Evolutionary conservation across 2,888 invertebrate species (phyloP).

Genomic region (Pristionchus maxplancki): DNA sequence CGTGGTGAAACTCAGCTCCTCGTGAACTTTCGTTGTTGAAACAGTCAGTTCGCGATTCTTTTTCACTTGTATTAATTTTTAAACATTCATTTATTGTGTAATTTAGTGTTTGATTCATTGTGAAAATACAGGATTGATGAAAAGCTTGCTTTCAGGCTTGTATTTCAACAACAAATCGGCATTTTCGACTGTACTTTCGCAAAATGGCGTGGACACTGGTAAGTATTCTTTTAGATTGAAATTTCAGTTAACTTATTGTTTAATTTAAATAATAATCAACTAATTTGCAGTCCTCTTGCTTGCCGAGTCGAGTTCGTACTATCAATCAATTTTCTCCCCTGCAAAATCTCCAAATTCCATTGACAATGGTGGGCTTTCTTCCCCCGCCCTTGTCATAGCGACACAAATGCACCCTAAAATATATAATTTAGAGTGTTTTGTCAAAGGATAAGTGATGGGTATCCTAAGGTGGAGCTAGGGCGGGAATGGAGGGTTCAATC

Average conservation of each 20-base stretch:
- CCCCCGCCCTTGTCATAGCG: not conserved
- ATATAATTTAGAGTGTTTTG: not conserved
- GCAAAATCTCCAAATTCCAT: not conserved
- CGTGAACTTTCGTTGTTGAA: not conserved
- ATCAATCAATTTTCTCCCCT: not conserved
- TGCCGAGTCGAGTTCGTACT: not conserved
- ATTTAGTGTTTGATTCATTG: not conserved
- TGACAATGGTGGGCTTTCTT: not conserved
- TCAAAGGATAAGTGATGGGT: not conserved
- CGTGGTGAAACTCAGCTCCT: not conserved
- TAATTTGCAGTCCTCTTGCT: not conserved
- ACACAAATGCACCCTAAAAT: not conserved
- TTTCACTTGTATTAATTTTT: not conserved
- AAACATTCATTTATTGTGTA: not conserved
- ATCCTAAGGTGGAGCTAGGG: not conserved
- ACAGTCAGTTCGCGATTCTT: not conserved
- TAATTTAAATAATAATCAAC: not conserved
- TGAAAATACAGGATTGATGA: not conserved
- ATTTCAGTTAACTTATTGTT: not conserved
- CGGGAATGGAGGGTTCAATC: too few relatives aligned
- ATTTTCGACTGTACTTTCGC: not conserved
- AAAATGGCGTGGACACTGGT: not conserved
- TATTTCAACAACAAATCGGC: not conserved
- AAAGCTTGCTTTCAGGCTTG: not conserved
- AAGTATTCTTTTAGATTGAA: not conserved